Evolutionary conservation across 2,888 invertebrate species (phyloP).

Genomic region (Linnaemya tessellans): DNA sequence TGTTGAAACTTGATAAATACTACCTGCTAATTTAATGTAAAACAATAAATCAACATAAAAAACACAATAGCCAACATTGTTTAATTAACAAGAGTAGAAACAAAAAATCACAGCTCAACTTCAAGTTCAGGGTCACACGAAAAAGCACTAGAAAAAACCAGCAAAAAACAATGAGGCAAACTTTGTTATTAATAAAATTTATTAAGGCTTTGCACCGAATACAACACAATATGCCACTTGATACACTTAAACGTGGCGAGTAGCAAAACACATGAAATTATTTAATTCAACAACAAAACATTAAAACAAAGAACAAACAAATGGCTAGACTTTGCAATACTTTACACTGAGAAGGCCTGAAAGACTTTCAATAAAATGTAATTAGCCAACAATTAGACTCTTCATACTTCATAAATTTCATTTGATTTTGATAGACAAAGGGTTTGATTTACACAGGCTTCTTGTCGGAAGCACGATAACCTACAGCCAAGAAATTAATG

Average conservation of each 20-base stretch:
- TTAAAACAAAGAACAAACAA: conserved; percentile 2
- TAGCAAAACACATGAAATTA: conserved; percentile 17
- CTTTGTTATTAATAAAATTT: conserved; percentile 20
- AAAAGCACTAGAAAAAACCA: conserved; percentile 26
- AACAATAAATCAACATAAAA: conserved; percentile 50
- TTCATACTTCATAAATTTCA: conserved; percentile 28
- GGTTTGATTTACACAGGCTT: conserved; percentile 15
- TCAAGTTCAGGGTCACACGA: conserved; percentile 57
- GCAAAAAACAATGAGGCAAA: conserved; percentile 1
- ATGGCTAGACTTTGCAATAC: background rate
- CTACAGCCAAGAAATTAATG: background rate
- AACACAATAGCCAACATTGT: conserved; percentile 18
- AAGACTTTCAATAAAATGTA: conserved; percentile 8
- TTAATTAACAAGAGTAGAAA: conserved; percentile 18
- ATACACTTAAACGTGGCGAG: background rate
- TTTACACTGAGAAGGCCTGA: conserved; percentile 7
- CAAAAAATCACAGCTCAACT: conserved; percentile 12
- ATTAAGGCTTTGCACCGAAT: conserved; percentile 21
- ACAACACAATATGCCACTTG: background rate
- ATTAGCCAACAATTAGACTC: conserved; percentile 26
- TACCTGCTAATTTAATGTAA: conserved; percentile 26
- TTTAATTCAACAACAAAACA: background rate
- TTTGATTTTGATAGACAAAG: conserved; percentile 13
- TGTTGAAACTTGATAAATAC: conserved; percentile 23
- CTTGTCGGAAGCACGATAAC: conserved; percentile 61